These are phyloP conservation scores for Myxocyprinus asiaticus DNA, from an alignment of 2,113 vertebrate genomes.

Conservation along the genomic window DNA sequence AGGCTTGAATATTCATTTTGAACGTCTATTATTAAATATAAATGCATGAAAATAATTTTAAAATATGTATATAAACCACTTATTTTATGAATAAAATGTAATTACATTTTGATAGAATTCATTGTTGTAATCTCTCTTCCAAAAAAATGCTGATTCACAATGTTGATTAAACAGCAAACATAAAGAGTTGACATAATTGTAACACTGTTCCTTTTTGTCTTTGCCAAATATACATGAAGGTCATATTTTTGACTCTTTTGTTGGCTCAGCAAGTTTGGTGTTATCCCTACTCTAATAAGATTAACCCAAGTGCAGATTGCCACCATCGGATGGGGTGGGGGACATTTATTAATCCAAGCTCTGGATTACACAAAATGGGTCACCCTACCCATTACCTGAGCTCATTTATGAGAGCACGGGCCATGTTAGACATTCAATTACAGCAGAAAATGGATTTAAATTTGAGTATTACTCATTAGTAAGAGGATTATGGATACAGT, in stretches of 20 bases:
- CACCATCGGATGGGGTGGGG: slow-evolving; percentile 6
- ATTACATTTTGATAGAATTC: no score
- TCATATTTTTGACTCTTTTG: slow-evolving; percentile 55
- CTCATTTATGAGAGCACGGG: background rate
- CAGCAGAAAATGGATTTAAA: slow-evolving; percentile 49
- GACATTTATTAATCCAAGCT: slow-evolving; percentile 66
- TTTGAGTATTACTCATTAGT: slow-evolving; percentile 37
- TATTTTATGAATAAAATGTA: background rate
- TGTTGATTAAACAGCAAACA: background rate
- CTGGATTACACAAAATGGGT: slow-evolving; percentile 75
- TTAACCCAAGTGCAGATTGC: slow-evolving; percentile 55
- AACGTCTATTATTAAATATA: background rate
- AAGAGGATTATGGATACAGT: slow-evolving; percentile 39
- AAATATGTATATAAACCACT: background rate
- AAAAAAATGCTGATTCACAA: background rate
- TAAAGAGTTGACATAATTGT: background rate
- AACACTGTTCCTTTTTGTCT: background rate
- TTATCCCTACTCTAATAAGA: slow-evolving; percentile 71
- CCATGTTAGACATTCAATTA: slow-evolving; percentile 40
- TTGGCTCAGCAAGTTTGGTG: slow-evolving; percentile 62
- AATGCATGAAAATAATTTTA: no score
- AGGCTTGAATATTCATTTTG: background rate
- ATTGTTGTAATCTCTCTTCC: background rate
- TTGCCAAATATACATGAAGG: background rate
- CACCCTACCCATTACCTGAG: slow-evolving; percentile 51